Evolutionary conservation across 1,140 invertebrate genomes (phyloP), one percentile per base, ranked within the genome.

Genomic region (Nomia melanderi): DNA sequence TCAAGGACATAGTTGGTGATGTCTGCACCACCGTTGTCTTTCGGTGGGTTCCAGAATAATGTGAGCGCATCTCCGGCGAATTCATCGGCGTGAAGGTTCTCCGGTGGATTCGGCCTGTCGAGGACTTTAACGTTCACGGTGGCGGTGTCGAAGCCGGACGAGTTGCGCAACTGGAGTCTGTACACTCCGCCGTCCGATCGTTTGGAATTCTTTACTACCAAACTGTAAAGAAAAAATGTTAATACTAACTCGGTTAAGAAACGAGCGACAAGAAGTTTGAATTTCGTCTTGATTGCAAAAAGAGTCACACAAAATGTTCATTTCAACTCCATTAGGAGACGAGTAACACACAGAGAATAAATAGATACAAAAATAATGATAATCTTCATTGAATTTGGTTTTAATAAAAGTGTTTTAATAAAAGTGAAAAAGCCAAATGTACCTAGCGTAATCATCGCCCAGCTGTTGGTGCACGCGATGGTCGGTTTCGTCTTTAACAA

Each of bases 1-100:
- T 99, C 99, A 64, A 99, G 95, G 56, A 99, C 96, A 89, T 99
- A 99, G 88, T 99, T 99, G 6, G 97, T 98, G 69, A 99, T 95
- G 33, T 97, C 96, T 41, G 97, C 96, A 25, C 99, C 98, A 25
- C 98, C 98, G 90, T 99, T 98, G 90, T 98, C 97, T 86, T 97
- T 97, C 1, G 99, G 98, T 85, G 98, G 97, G 88, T 96, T 96
- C 99, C 99, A 99, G 92, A 96, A 97, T 4, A 99, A 93, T 0
- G 98, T 99, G 25, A 99, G 94, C 54, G 97, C 96, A 92, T 99
- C 98, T 9, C 98, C 98, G 73, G 96, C 97, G 87, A 99, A 98
- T 88, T 99, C 98, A 81, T 98, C 97, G 44, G 97, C 98, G 62
- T 95, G 95, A 23, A 97, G 94, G 93, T 97, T 97, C 85, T 96